Base-by-base conservation (phyloP, 2,888 invertebrate species). In the Escarpia spicata region DNA sequence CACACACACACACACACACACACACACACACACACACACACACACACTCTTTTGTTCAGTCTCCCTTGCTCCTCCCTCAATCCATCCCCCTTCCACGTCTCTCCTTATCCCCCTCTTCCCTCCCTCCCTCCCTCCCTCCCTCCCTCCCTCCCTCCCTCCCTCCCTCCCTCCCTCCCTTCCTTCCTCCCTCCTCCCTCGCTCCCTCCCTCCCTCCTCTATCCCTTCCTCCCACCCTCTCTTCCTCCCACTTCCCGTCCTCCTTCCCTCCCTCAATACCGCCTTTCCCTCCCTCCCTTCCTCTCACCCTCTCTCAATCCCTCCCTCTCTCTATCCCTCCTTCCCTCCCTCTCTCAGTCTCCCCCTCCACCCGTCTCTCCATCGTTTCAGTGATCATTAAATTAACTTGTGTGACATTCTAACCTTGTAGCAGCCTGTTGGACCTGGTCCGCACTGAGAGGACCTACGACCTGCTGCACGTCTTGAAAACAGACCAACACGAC, bases 381-480 rank as follows among this genome's bases (percentile, higher is more conserved):
- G 4, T 75, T 26, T 75, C n/a, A 26, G 19, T 26, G n/a, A 3
- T 15, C 75, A 26, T 1, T 37, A 37, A 37, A 26, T 75, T 6
- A 15, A 75, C 2, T 6, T 75, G 26, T 26, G 26, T 75, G n/a
- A 19, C 4, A 26, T 75, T 75, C 75, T 75, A 3, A 15, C 75
- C 19, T 26, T 75, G 19, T 75, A 75, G 75, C n/a, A 75, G n/a
- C 75, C 26, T 75, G 75, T 26, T 75, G 75, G 75, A 75, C 19
- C 75, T 75, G 75, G 75, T 75, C 75, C 75, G 75, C 26, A 26
- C 19, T 15, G 52, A 91, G 52, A 91, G 52, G 45, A 91, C 91
- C 0, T 91, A 91, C 37, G 45, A 45, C 52, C 45, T 91, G 52
- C 45, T 37, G n/a, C 52, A 91, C 43, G 31, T 43, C 44, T 45